These are phyloP conservation scores for Leptatherina wallacei DNA, from an alignment of 2,797 vertebrate species.

Conservation along the genomic window DNA sequence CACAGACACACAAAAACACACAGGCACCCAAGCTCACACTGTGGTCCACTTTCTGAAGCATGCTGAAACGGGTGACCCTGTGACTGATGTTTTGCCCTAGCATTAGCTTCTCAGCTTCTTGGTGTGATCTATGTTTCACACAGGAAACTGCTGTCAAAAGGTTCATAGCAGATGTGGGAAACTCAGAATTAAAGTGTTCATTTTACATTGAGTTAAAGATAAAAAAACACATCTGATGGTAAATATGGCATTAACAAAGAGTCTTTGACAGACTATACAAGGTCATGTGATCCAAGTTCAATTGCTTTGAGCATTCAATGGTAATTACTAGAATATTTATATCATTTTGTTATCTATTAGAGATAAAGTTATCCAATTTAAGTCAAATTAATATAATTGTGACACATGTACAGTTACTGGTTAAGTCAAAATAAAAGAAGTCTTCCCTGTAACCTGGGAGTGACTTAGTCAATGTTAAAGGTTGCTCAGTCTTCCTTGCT, in stretches of 20 bases:
- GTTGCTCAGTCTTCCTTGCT: too few relatives aligned
- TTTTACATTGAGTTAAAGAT: background rate
- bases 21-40: conserved; percentile 29
- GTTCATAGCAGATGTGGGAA: background rate
- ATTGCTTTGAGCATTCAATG: background rate
- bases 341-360: too few relatives aligned
- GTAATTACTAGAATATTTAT: too few relatives aligned
- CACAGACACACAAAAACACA: conserved; percentile 53
- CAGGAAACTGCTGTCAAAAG: background rate
- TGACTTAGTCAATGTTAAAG: background rate
- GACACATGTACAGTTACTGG: background rate
- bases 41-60: conserved; percentile 37
- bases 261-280: background rate
- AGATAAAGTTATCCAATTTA: too few relatives aligned
- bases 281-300: background rate
- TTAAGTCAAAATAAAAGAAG: background rate
- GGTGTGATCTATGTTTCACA: conserved; percentile 42
- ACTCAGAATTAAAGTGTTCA: background rate
- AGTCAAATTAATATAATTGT: too few relatives aligned
- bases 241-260: background rate
- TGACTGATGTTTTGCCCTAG: conserved; percentile 44
- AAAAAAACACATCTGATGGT: background rate
- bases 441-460: background rate
- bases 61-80: conserved; percentile 40
- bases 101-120: conserved; percentile 7